Evolutionary conservation across 2,113 vertebrate species (phyloP).

Genomic region (Tachysurus fulvidraco): DNA sequence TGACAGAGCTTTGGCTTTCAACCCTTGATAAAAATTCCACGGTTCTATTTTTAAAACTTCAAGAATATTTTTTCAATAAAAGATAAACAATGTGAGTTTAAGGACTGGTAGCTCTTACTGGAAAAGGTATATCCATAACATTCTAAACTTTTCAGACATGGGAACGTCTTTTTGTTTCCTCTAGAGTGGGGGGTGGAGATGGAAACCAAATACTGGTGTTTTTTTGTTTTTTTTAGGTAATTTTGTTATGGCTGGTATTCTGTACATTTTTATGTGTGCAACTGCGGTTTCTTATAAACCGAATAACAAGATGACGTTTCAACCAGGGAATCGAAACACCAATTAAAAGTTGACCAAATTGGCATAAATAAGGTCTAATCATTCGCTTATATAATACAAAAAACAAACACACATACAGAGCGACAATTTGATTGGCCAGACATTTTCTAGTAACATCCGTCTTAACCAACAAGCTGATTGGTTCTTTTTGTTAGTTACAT

Average conservation of each 20-base stretch:
- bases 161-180: neutral
- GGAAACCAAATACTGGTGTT: neutral
- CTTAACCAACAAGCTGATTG: neutral
- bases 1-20: conserved; percentile 3
- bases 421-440: neutral
- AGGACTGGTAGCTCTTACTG: neutral
- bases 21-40: neutral
- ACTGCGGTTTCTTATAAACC: too few species aligned
- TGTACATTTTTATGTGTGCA: too few species aligned
- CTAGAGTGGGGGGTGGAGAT: neutral
- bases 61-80: neutral
- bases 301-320: too few species aligned
- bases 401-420: fast-evolving
- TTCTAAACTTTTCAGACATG: neutral
- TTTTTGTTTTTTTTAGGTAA: too few species aligned
- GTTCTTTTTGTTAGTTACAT: neutral
- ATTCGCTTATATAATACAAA: neutral
- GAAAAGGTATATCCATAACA: neutral
- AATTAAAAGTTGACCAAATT: neutral
- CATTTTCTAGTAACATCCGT: neutral
- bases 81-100: neutral
- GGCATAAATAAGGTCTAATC: neutral
- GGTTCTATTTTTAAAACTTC: neutral
- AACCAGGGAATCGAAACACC: too few species aligned
- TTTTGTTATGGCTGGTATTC: too few species aligned